phyloP scores from a whole-genome alignment of 2,113 vertebrate genomes.

The Antechinus stuartii region DNA sequence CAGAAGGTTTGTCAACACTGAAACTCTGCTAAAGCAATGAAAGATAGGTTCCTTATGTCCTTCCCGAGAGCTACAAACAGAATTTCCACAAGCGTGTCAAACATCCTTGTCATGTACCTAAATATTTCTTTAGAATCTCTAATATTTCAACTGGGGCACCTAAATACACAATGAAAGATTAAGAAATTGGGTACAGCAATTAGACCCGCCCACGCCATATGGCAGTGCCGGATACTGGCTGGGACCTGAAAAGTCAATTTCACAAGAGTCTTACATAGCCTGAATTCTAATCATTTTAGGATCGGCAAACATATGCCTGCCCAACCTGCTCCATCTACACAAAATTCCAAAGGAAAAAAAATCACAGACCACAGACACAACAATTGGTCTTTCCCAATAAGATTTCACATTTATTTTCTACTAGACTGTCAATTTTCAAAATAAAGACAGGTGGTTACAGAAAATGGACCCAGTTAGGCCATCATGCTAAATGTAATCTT shows the following conservation, averaged over 20 bases:
- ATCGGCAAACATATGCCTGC: conserved; percentile 78
- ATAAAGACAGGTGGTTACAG: conserved; percentile 55
- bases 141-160: conserved; percentile 63
- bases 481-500: conserved; percentile 53
- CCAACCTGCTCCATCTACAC: conserved; percentile 70
- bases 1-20: not conserved
- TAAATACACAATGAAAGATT: conserved; percentile 63
- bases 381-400: conserved; percentile 69
- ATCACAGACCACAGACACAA: conserved; percentile 51
- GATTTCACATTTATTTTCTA: conserved; percentile 58
- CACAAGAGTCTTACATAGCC: conserved; percentile 71
- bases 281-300: conserved; percentile 78
- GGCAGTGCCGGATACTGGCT: conserved; percentile 60
- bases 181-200: conserved; percentile 62
- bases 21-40: not conserved
- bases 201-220: conserved; percentile 74
- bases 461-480: conserved; percentile 41
- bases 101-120: conserved; percentile 47
- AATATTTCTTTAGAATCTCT: conserved; percentile 57
- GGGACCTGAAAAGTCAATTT: conserved; percentile 71
- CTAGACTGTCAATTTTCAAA: conserved; percentile 34
- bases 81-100: conserved; percentile 14
- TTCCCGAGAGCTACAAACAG: conserved; percentile 43
- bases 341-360: conserved; percentile 70
- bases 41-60: not conserved